Base-by-base conservation (phyloP, 2,113 vertebrate genomes). In the Oryzias javanicus region DNA sequence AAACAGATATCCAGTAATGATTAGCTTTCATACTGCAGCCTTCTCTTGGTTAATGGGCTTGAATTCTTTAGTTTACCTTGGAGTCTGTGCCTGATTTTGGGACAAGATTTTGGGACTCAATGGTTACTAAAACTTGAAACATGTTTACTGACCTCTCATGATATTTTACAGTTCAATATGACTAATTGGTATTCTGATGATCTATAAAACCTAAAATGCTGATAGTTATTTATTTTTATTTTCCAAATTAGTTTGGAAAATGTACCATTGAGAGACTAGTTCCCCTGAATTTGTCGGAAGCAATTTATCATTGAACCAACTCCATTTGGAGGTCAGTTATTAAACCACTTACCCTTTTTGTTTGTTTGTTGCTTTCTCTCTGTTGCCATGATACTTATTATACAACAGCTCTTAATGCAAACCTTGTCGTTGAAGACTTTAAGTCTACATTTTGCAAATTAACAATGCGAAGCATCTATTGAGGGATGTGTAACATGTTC, bases 361-460 rank as follows among this genome's bases (percentile, higher is more conserved):
- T 19, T 45, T 12, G 10, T 18, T 70, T 18, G 15, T 17, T 29
- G 1, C 4, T 61, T 70, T 8, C 35, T 48, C 16, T 19, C 29
- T 62, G 45, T 62, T 70, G 64, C 71, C 45, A 47, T 64, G 51
- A 47, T 49, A 72, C 49, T 72, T 57, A 66, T 56, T 55, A 47
- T 20, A 48, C 51, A 22, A 46, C 12, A 42, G 25, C 29, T 24
- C 50, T 64, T 57, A 15, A 29, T 57, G 27, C 67, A 42, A 65
- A 59, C 40, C 40, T 29, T 70, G 45, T 12, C 42, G 20, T n/a
- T 48, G 45, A 56, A 60, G 22, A 18, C n/a, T 58, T 17, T 71
- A 64, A 77, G 53, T 68, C n/a, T 46, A 52, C 64, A 57, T 6
- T 42, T 17, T 58, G 24, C 55, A 65, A 62, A 83, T 79, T 81